phyloP scores from a whole-genome alignment of 2,888 invertebrate species.

The Drosophila rubida region DNA sequence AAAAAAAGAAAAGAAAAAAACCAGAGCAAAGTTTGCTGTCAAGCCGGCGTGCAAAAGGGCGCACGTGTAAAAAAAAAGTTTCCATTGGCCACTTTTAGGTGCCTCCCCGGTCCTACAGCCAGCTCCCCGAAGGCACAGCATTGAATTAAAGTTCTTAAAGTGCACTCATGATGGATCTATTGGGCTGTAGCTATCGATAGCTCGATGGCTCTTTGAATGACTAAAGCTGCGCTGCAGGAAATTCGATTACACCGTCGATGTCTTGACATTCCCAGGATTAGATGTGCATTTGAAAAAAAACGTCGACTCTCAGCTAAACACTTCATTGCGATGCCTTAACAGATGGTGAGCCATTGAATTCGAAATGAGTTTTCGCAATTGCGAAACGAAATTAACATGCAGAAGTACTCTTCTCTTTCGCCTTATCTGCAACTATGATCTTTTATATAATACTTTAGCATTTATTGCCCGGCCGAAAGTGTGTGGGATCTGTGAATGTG shows the following conservation, averaged over 20 bases:
- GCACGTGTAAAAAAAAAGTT: constrained; percentile 65
- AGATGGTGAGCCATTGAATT: neutral
- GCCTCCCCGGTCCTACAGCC: neutral
- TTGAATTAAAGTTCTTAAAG: constrained; percentile 33
- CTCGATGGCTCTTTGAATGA: neutral
- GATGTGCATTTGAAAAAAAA: neutral
- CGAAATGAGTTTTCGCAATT: neutral
- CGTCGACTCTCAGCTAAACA: neutral
- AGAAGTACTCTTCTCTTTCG: too few species aligned
- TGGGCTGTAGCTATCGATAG: neutral
- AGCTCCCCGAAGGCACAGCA: neutral
- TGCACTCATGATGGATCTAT: constrained; percentile 5
- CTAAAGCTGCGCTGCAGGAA: neutral
- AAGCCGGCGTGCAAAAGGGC: constrained; percentile 51
- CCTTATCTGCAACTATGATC: too few species aligned
- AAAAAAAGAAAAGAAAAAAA: neutral
- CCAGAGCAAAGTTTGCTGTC: constrained; percentile 58
- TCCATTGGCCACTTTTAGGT: constrained; percentile 36
- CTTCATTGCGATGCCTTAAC: neutral
- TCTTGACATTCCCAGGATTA: neutral
- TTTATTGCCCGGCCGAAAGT: neutral
- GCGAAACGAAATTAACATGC: too few species aligned
- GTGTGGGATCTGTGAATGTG: neutral
- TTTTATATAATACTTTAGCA: neutral
- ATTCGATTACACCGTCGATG: neutral